These are phyloP conservation scores for Mesembrinibis cayennensis DNA, from an alignment of 2,113 vertebrate species.

Conservation along the genomic window DNA sequence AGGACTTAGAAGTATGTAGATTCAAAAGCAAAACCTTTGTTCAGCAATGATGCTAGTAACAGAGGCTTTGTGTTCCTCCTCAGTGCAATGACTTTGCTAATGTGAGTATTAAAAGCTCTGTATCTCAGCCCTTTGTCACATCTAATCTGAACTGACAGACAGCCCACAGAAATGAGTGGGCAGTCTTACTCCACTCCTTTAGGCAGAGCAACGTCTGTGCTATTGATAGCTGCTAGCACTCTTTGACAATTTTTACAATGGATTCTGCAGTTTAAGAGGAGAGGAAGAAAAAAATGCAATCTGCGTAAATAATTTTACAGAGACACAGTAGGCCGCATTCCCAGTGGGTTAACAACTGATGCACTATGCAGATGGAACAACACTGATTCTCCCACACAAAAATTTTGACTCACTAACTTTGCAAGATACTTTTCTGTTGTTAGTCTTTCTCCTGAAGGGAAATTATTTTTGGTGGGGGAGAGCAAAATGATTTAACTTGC, in stretches of 20 bases:
- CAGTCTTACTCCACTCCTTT: conserved; percentile 41
- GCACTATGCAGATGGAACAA: neutral
- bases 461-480: neutral
- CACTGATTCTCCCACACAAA: neutral
- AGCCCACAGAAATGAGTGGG: conserved; percentile 64
- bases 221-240: conserved; percentile 50
- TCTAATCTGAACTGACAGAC: conserved; percentile 53
- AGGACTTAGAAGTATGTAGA: neutral
- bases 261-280: conserved; percentile 6
- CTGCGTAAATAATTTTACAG: conserved; percentile 37
- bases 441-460: neutral
- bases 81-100: conserved; percentile 3
- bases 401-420: conserved; percentile 27
- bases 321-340: conserved; percentile 31
- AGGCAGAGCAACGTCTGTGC: conserved; percentile 30
- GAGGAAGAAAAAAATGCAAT: neutral
- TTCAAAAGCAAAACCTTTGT: conserved; percentile 23
- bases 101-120: conserved; percentile 22
- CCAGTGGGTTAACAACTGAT: conserved; percentile 24
- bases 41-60: neutral
- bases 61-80: conserved; percentile 9
- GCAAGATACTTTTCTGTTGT: neutral
- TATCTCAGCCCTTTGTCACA: conserved; percentile 23
- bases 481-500: neutral
- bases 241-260: conserved; percentile 26